A percentile compares a stretch with the other conserved stretches of the same genome.
These are phyloP conservation scores for Sycophila texana DNA, from an alignment of 2,888 invertebrate species.

Conservation along the genomic window DNA sequence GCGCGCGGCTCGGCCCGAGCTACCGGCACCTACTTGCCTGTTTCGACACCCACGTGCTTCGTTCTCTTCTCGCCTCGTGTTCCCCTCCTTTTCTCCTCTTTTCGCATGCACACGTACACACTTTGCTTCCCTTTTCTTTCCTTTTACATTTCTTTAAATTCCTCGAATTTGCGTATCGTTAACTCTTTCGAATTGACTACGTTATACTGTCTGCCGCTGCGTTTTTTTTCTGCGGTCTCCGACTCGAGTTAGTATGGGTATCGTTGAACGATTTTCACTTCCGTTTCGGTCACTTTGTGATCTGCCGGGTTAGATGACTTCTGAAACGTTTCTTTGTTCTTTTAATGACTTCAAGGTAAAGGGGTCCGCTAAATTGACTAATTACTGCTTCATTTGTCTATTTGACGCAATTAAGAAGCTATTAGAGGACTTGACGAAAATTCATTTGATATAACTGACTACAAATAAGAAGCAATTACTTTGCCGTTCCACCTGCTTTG, in stretches of 20 bases:
- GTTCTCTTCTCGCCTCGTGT: background rate
- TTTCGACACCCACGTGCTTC: constrained; percentile 44
- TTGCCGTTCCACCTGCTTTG: too few species aligned
- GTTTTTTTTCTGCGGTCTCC: background rate
- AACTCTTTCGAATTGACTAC: constrained; percentile 11
- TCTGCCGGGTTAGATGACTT: background rate
- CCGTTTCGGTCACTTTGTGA: background rate
- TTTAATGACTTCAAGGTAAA: background rate
- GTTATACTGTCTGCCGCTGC: constrained; percentile 7
- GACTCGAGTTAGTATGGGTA: background rate
- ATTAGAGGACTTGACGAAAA: too few species aligned
- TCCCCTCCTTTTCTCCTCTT: background rate
- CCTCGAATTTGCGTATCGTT: constrained; percentile 15
- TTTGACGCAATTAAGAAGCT: background rate
- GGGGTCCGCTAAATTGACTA: background rate
- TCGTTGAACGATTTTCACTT: too few species aligned
- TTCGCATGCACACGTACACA: background rate
- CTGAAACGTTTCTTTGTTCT: background rate
- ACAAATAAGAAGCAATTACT: too few species aligned
- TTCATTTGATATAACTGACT: too few species aligned
- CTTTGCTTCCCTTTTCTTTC: background rate
- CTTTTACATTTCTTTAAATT: constrained; percentile 5
- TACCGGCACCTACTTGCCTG: constrained; percentile 43
- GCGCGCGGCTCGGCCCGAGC: constrained; percentile 4
- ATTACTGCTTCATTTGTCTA: too few species aligned